Percentiles rank a stretch among this genome's conserved stretches.
Conservation (phyloP, 92 coral and sea anemone species). For the Meandrina meandrites region DNA sequence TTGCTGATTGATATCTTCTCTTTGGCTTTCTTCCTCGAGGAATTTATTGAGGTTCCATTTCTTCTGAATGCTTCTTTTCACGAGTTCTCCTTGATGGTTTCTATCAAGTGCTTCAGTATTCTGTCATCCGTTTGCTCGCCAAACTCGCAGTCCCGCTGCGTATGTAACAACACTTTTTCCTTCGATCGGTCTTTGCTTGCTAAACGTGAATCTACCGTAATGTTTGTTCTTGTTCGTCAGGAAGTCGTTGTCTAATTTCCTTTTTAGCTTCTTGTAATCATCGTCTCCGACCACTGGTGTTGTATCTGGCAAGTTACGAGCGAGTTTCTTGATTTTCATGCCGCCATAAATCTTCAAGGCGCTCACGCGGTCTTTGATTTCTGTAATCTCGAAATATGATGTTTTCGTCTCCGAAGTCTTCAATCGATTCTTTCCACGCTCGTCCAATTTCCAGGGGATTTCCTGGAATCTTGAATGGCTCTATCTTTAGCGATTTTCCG, state of each 20-base stretch:
- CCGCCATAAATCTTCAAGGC: slow-evolving; percentile 66
- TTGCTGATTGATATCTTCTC: no score
- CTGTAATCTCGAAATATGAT: slow-evolving; percentile 60
- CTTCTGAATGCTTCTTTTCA: no score
- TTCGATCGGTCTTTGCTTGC: slow-evolving; percentile 45
- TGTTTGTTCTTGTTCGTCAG: no score
- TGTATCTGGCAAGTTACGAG: slow-evolving; percentile 68
- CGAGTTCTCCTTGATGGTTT: no score
- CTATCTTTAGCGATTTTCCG: no score
- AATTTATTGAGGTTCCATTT: no score
- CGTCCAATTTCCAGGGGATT: no score
- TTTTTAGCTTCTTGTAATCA: slow-evolving; percentile 56
- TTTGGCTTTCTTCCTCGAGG: no score
- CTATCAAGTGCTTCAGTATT: no score
- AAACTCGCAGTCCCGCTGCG: slow-evolving; percentile 57
- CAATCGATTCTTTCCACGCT: slow-evolving; percentile 74
- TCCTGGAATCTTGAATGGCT: no score
- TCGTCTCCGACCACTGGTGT: slow-evolving; percentile 51
- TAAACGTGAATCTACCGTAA: slow-evolving; percentile 69
- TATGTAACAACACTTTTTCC: slow-evolving; percentile 56
- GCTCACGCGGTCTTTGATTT: slow-evolving; percentile 53
- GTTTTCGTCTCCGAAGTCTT: slow-evolving; percentile 72
- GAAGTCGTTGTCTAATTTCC: slow-evolving; percentile 55
- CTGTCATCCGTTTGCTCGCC: slow-evolving; percentile 67
- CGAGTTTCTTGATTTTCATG: slow-evolving; percentile 66